Conservation (phyloP, 2,797 vertebrate genomes). For the Lagorchestes hirsutus region DNA sequence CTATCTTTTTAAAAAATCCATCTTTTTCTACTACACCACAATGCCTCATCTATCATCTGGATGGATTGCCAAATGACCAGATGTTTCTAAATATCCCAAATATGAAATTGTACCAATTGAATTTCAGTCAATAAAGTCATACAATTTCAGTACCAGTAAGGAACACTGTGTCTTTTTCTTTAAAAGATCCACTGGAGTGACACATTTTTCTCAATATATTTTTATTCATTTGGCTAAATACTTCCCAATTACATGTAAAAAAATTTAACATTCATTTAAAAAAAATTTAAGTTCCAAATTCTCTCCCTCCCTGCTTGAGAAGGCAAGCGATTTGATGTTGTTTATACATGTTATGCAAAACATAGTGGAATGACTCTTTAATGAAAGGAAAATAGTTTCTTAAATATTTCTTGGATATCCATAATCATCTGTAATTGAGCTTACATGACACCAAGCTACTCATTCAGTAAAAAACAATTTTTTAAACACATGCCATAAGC, state of each 20-base stretch:
- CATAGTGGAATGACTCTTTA: slow-evolving; percentile 12
- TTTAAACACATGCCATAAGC: neutral
- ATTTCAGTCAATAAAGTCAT: slow-evolving; percentile 42
- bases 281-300: neutral
- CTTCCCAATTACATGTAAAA: neutral
- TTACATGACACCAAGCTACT: slow-evolving; percentile 66
- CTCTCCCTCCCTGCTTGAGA: neutral
- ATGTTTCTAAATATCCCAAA: slow-evolving; percentile 55
- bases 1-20: neutral
- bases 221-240: neutral
- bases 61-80: neutral
- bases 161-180: neutral
- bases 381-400: slow-evolving; percentile 64
- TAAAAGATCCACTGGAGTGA: neutral
- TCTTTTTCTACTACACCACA: neutral
- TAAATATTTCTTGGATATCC: slow-evolving; percentile 62
- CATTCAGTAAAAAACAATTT: slow-evolving; percentile 62
- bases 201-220: neutral
- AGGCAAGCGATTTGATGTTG: neutral
- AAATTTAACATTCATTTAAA: neutral
- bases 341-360: neutral
- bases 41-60: neutral
- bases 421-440: slow-evolving; percentile 49
- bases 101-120: neutral
- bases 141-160: slow-evolving; percentile 17